A percentile compares a stretch with the other conserved stretches of the same genome.
Conservation (phyloP, 2,888 invertebrate genomes). For the Cantharis rufa region DNA sequence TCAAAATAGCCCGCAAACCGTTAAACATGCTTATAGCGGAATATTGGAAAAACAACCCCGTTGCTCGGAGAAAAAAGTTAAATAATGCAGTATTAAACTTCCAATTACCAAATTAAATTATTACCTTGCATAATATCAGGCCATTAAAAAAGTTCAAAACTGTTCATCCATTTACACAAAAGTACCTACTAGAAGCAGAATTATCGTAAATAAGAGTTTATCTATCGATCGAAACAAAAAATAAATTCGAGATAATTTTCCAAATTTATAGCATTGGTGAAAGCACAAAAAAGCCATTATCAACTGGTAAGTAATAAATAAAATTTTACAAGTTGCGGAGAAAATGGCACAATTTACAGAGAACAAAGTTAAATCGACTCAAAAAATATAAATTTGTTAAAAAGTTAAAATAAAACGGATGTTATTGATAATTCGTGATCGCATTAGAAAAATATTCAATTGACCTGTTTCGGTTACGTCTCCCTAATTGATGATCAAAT, state of each 20-base stretch:
- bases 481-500: slow-evolving; percentile 1
- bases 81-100: background rate
- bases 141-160: background rate
- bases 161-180: background rate
- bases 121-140: background rate
- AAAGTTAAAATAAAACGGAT: background rate
- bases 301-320: background rate
- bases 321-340: background rate
- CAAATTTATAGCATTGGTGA: background rate
- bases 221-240: background rate
- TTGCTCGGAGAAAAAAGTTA: background rate
- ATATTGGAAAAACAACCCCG: background rate
- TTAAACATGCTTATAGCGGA: background rate
- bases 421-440: background rate
- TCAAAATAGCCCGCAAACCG: background rate
- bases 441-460: background rate
- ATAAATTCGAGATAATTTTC: background rate
- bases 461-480: background rate
- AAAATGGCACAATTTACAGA: background rate
- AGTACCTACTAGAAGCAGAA: background rate
- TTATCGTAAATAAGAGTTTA: background rate
- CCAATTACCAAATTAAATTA: background rate
- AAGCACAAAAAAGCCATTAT: background rate
- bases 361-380: background rate
- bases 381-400: background rate